Evolutionary conservation across 1,140 invertebrate species (phyloP).

Genomic region (Conus ventricosus): DNA sequence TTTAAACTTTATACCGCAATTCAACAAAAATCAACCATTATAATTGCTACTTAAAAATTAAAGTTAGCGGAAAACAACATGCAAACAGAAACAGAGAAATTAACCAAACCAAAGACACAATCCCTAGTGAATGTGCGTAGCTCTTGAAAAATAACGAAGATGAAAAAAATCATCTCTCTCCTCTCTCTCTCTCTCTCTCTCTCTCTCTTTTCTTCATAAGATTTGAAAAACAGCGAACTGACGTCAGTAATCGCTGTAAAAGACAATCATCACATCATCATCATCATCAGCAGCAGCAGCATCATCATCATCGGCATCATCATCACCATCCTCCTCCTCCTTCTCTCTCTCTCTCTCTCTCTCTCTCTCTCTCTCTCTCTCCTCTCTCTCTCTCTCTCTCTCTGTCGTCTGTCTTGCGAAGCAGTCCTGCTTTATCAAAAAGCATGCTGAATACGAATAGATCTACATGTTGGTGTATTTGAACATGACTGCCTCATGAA

Average conservation of each 20-base stretch:
- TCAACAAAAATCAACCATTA: not conserved
- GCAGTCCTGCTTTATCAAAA: not conserved
- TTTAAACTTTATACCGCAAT: not conserved
- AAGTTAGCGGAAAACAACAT: not conserved
- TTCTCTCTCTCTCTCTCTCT: conserved; percentile 8
- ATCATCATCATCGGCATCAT: not conserved
- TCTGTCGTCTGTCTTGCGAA: no score
- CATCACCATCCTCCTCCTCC: not conserved
- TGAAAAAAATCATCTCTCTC: no score
- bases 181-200: no score
- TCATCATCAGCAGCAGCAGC: no score
- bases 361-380: conserved; percentile 6
- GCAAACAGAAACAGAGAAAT: not conserved
- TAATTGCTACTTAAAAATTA: not conserved
- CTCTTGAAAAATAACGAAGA: no score
- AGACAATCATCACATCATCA: no score
- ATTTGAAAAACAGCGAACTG: not conserved
- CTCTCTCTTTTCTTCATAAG: not conserved
- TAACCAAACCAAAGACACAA: no score
- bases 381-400: conserved; percentile 20
- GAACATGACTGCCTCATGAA: no score
- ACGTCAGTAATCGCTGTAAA: not conserved
- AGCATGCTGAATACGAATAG: no score
- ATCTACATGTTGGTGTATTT: no score
- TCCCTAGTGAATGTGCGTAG: no score